phyloP scores from a whole-genome alignment of 2,888 invertebrate species.

The Melanostoma scalare region DNA sequence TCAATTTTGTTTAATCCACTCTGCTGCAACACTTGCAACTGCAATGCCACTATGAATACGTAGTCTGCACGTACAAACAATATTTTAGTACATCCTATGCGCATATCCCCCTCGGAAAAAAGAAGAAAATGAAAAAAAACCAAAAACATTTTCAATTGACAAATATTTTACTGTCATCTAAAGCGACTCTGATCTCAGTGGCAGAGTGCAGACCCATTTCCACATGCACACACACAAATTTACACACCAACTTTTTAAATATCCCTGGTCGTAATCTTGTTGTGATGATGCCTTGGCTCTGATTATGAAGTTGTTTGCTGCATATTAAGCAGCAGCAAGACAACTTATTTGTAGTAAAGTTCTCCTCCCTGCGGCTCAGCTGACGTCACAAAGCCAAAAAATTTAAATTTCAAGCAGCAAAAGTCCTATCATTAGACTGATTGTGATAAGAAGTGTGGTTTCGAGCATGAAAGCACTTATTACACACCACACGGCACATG shows the following conservation, averaged over 20 bases:
- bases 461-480: constrained; percentile 22
- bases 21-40: constrained; percentile 24
- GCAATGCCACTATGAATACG: constrained; percentile 30
- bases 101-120: too few species aligned
- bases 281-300: constrained; percentile 41
- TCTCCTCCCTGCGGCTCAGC: neutral
- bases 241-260: neutral
- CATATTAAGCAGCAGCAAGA: constrained; percentile 50
- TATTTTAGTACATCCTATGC: constrained; percentile 17
- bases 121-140: neutral
- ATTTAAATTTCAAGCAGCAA: constrained; percentile 32
- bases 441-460: constrained; percentile 45
- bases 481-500: constrained; percentile 11
- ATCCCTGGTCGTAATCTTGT: constrained; percentile 41
- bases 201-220: constrained; percentile 12
- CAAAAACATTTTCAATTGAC: constrained; percentile 53
- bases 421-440: constrained; percentile 44
- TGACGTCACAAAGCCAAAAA: neutral
- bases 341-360: constrained; percentile 43
- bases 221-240: constrained; percentile 8
- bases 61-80: constrained; percentile 26
- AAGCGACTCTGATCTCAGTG: constrained; percentile 32
- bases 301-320: constrained; percentile 54
- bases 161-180: constrained; percentile 61
- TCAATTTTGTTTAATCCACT: constrained; percentile 55